phyloP scores from a whole-genome alignment of 2,888 invertebrate genomes.

The Morpho achilles region DNA sequence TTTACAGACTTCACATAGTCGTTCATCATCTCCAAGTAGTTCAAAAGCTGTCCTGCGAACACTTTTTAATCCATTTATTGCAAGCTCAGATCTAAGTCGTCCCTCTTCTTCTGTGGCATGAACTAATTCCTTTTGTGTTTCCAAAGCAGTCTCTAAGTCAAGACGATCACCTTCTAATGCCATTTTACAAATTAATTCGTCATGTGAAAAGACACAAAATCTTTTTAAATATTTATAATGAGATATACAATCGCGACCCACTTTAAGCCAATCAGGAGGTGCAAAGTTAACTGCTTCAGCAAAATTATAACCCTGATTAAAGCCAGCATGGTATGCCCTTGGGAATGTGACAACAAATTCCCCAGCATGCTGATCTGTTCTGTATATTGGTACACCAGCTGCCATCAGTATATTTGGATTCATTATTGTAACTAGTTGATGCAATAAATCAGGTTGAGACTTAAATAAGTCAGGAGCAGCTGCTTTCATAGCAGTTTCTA shows the following conservation, averaged over 20 bases:
- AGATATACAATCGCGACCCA: constrained; percentile 84
- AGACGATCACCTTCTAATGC: constrained; percentile 82
- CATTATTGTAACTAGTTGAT: constrained; percentile 89
- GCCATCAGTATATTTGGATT: constrained; percentile 85
- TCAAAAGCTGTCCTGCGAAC: constrained; percentile 84
- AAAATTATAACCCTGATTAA: constrained; percentile 90
- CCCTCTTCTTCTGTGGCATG: constrained; percentile 78
- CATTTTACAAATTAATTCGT: constrained; percentile 88
- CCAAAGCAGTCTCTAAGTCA: constrained; percentile 82
- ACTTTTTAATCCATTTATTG: constrained; percentile 76
- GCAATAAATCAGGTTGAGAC: constrained; percentile 85
- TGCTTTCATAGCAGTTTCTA: constrained; percentile 85
- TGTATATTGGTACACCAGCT: constrained; percentile 79
- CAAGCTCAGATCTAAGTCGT: constrained; percentile 51
- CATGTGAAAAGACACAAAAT: constrained; percentile 89
- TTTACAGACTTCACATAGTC: constrained; percentile 85
- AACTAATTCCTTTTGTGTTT: constrained; percentile 83
- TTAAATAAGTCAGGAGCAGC: constrained; percentile 87
- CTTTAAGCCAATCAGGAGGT: constrained; percentile 86
- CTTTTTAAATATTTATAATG: constrained; percentile 85
- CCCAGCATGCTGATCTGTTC: constrained; percentile 87
- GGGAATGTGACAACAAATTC: constrained; percentile 91
- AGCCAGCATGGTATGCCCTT: constrained; percentile 89
- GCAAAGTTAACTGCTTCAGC: constrained; percentile 93
- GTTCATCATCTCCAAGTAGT: constrained; percentile 84